Evolutionary conservation across 2,113 vertebrate genomes (phyloP).

Genomic region (Marmota monax): DNA sequence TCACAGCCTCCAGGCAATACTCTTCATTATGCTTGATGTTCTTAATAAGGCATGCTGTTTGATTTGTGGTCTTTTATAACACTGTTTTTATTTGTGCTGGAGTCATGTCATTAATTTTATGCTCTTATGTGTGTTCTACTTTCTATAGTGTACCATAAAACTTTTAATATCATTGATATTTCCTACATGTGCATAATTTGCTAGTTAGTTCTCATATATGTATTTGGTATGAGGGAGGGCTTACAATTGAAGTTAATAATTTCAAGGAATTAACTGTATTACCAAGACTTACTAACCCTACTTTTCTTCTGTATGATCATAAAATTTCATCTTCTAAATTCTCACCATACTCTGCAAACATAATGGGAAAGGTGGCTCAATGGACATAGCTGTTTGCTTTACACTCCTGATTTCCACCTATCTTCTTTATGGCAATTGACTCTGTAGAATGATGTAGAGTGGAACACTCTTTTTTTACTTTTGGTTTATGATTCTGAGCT

Average conservation of each 20-base stretch:
- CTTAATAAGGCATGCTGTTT: constrained; percentile 9
- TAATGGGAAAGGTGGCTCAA: neutral
- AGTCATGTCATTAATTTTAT: neutral
- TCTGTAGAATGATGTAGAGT: neutral
- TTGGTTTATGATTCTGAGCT: neutral
- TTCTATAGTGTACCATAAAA: constrained; percentile 14
- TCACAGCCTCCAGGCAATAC: neutral
- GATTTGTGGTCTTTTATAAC: constrained; percentile 10
- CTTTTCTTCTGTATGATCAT: neutral
- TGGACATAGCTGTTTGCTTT: neutral
- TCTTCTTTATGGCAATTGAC: neutral
- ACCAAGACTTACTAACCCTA: neutral
- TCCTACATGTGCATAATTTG: neutral
- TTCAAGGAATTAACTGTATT: constrained; percentile 9
- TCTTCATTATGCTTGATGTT: constrained; percentile 14
- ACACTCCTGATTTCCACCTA: neutral
- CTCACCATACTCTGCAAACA: neutral
- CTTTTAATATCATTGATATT: neutral
- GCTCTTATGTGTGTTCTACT: neutral
- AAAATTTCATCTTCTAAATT: neutral
- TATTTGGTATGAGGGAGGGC: neutral
- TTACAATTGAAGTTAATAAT: constrained; percentile 19
- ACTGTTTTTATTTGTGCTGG: neutral
- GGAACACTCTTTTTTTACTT: neutral
- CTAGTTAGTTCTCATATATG: neutral